Evolutionary conservation across 2,888 invertebrate species (phyloP), one percentile per base, ranked within the genome.

Genomic region (Rhorus exstirpatorius): DNA sequence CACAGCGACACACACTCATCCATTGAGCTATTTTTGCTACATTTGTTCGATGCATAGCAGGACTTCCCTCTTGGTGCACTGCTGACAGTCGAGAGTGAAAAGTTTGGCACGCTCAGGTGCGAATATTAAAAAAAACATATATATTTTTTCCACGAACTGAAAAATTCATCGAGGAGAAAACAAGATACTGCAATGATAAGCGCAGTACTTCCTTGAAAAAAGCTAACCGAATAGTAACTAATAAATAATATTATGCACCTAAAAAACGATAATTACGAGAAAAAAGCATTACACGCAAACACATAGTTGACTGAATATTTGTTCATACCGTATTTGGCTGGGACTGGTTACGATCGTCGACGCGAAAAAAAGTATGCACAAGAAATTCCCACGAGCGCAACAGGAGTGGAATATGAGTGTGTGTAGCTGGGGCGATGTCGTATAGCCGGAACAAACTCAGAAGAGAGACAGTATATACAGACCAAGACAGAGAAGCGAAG

Each of bases 301-400:
- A 60, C 10, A 38, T 8, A 19, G 60, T 10, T 19, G 60, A 19
- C 3, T 60, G 35, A 12, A 17, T 19, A 19, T 60, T 38, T 35
- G 26, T 58, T 31, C 0, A 0, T 1, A 35, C 10, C 38, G 19
- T 35, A 60, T 38, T 60, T 19, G 35, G 35, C 19, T 12, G 19
- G 19, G 10, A 38, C 19, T 38, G 19, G 10, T 12, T 19, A 35
- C 12, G 12, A 60, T 19, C 10, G 19, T 12, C 12, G 38, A 17
- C 19, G 17, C n/a, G 17, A 19, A 31, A 65, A 65, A 26, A 49
- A 35, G 3, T 17, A 1, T 3, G 17, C 3, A 17, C 26, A 12
- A 17, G 12, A 49, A 49, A 65, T 41, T 65, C 17, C 26, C 26
- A 65, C 35, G 31, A 65, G 49, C 31, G 65, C 65, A 65, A 65